Base-by-base conservation (phyloP, 2,888 invertebrate species). In the Orchesella flavescens region DNA sequence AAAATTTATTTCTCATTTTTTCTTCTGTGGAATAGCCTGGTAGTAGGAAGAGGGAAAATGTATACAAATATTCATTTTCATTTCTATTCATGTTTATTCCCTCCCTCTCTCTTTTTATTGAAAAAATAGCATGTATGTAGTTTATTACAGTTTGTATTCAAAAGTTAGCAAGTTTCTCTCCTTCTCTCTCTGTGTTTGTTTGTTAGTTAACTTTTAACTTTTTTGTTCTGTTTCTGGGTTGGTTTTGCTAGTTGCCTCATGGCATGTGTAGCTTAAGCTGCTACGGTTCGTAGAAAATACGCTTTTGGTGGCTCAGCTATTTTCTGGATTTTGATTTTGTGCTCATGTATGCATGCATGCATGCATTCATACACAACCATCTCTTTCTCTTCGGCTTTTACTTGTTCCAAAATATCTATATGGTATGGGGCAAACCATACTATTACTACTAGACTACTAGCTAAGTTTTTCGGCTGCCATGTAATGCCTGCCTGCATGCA, bases 31-130 rank as follows among this genome's bases (percentile, higher is more conserved):
- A 34, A 34, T 34, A 34, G n/a, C n/a, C n/a, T n/a, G n/a, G n/a
- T n/a, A n/a, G n/a, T n/a, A n/a, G n/a, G n/a, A n/a, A n/a, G n/a
- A n/a, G n/a, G n/a, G n/a, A n/a, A n/a, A 34, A 34, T 34, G 34
- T 7, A 34, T 34, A 34, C 34, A 34, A 34, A 34, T 34, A 34
- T 34, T 34, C 34, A 34, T 34, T 57, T 68, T 76, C 76, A 76
- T 76, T 76, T 76, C 68, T 65, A 65, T 76, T 76, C 68, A 66
- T 57, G 49, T 65, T 61, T 1, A 49, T n/a, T 24, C 43, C 65
- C 53, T 65, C 57, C 21, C 49, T 65, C 10, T 63, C 49, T 1
- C 15, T 15, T 21, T 17, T 59, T 59, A 15, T 49, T n/a, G 15
- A 49, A 49, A 49, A 49, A 15, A 49, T 49, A 49, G 49, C 12